Conservation (phyloP, 2,797 vertebrate species). For the Hyperoplus lanceolatus region DNA sequence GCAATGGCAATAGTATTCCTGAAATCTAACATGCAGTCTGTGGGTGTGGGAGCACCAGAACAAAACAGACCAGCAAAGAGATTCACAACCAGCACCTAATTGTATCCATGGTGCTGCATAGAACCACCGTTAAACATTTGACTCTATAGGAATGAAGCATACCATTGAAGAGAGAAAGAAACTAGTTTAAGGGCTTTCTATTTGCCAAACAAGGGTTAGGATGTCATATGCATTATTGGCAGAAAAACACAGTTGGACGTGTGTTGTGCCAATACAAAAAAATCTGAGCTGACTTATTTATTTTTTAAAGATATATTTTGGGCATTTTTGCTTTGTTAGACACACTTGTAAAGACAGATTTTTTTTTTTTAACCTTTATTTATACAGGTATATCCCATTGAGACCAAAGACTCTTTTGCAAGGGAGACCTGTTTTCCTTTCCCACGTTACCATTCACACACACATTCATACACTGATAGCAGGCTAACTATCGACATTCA, state of each 20-base stretch:
- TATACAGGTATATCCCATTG: too few species aligned
- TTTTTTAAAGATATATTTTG: too few species aligned
- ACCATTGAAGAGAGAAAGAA: background rate
- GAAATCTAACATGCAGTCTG: background rate
- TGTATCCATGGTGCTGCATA: too few species aligned
- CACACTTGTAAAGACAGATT: too few species aligned
- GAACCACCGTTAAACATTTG: background rate
- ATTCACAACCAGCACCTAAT: background rate
- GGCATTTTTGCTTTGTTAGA: too few species aligned
- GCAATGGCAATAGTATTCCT: background rate
- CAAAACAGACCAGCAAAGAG: background rate
- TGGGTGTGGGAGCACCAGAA: background rate
- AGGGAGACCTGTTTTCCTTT: too few species aligned
- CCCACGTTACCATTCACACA: too few species aligned
- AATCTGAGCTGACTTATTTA: background rate
- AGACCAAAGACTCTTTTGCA: too few species aligned
- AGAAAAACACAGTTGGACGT: background rate
- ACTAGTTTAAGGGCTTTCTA: background rate
- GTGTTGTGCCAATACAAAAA: background rate
- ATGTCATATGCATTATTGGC: background rate
- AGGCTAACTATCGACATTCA: too few species aligned
- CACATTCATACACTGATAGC: too few species aligned
- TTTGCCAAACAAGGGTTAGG: background rate
- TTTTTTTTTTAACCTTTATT: too few species aligned
- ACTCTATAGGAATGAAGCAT: background rate